These are phyloP conservation scores for Copsychus sechellarum DNA, from an alignment of 2,113 vertebrate genomes.

Conservation along the genomic window DNA sequence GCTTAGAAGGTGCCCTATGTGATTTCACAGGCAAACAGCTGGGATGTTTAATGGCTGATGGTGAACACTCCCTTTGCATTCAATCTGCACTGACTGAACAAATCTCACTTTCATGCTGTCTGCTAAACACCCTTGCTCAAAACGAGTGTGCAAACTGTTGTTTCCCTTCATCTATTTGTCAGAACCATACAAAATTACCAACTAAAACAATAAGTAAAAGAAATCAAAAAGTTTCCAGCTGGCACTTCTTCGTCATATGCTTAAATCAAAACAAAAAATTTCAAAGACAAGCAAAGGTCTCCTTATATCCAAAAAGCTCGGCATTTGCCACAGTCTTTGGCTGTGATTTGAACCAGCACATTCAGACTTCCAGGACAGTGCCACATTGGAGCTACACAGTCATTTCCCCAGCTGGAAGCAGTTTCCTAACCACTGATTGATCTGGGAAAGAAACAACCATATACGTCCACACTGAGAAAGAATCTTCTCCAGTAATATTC, in stretches of 20 bases:
- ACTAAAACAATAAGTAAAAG: neutral
- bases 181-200: neutral
- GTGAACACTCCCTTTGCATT: neutral
- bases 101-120: neutral
- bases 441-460: neutral
- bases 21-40: neutral
- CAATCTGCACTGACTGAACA: neutral
- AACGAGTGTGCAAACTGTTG: neutral
- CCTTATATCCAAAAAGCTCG: neutral
- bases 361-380: neutral
- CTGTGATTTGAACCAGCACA: neutral
- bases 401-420: neutral
- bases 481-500: neutral
- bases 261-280: neutral
- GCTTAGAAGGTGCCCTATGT: neutral
- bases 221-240: neutral
- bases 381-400: neutral
- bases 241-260: neutral
- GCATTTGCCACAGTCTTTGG: neutral
- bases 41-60: neutral
- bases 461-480: neutral
- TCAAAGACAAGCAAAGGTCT: neutral
- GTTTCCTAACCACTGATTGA: neutral
- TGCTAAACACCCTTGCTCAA: neutral
- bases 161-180: neutral